phyloP scores from a whole-genome alignment of 2,113 vertebrate genomes.

The Brienomyrus longianalis region DNA sequence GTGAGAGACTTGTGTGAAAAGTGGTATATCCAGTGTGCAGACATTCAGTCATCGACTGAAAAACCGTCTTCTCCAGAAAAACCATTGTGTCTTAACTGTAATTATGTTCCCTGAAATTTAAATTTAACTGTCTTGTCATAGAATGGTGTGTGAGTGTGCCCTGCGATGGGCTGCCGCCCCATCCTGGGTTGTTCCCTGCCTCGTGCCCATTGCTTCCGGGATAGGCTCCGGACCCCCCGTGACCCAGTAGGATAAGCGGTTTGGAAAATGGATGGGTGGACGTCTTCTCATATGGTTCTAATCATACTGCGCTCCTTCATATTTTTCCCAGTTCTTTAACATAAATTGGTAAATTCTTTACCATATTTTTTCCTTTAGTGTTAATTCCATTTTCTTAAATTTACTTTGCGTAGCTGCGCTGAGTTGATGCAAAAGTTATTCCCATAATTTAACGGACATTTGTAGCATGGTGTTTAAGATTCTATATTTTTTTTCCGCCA shows the following conservation, averaged over 20 bases:
- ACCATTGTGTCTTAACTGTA: neutral
- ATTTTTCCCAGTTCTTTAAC: neutral
- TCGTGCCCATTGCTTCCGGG: too few relatives aligned
- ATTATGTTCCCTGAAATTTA: neutral
- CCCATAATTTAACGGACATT: neutral
- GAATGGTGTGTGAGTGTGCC: too few relatives aligned
- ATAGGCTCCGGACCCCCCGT: too few relatives aligned
- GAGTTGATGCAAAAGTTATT: neutral
- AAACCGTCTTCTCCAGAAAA: neutral
- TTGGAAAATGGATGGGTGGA: too few relatives aligned
- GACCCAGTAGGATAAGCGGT: too few relatives aligned
- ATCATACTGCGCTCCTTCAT: neutral
- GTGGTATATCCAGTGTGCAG: neutral
- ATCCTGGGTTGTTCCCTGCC: too few relatives aligned
- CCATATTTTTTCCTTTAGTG: neutral
- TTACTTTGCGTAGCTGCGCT: neutral
- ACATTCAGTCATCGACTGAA: neutral
- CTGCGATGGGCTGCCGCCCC: too few relatives aligned
- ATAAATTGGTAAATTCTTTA: neutral
- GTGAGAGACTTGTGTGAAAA: neutral
- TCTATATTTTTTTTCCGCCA: neutral
- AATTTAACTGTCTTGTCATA: neutral
- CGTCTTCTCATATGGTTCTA: neutral
- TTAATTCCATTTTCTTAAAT: neutral
- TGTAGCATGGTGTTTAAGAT: neutral